Base-by-base conservation (phyloP, 1,140 invertebrate species). In the Pseudachorutes palmiensis region DNA sequence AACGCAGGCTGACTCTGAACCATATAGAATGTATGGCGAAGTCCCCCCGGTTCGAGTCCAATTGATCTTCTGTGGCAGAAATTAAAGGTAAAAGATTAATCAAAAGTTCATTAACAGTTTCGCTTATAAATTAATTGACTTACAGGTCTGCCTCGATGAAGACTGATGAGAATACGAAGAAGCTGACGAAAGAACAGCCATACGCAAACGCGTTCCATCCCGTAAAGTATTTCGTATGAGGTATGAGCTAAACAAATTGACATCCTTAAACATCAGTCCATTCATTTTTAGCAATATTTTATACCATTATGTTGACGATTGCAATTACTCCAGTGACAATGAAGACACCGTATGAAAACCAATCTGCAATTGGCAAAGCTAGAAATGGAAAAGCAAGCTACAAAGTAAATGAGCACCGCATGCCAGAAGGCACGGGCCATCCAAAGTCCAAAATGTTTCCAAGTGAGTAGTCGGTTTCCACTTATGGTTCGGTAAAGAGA, bases 381-480 rank as follows among this genome's bases (percentile, higher is more conserved):
- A 19, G 75, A 74, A 19, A 80, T 67, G 69, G 22, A 24, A 49
- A 77, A 70, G 59, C 76, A 79, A 22, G 80, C 70, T 22, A 81
- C 76, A 75, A 82, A 85, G 75, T 81, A 86, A 49, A 81, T 77
- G 2, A 81, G 77, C 26, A 76, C 24, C 0, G 81, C 76, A 70
- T 86, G 84, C 83, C 84, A 86, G 19, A 85, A 33, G 29, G 80
- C 84, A 81, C 72, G 28, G 74, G 77, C 59, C 74, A 63, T 66
- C 90, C 90, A 92, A 32, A 78, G 75, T 0, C 81, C 22, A 75
- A 91, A 90, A 66, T 84, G 78, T 1, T 69, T 74, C 78, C 80
- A 82, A 0, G 83, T 82, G 71, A 92, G 79, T n/a, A 85, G 80
- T 62, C 81, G 80, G 79, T 92, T 90, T 58, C 80, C 81, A 19